Evolutionary conservation across 2,888 invertebrate genomes (phyloP).

Genomic region (Drosophila cracens): DNA sequence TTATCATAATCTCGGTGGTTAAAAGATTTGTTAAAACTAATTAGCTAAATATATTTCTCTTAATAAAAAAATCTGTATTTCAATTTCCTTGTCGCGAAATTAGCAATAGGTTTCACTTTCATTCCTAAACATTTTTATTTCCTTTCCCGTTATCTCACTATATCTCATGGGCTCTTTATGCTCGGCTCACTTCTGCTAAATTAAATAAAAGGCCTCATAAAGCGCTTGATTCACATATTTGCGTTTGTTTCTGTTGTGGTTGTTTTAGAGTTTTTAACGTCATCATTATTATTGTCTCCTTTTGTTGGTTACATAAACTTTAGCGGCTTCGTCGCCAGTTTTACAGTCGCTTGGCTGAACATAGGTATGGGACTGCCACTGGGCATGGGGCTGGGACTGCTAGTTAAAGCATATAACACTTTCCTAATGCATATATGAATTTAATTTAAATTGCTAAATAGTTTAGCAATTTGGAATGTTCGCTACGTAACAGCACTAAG

Average conservation of each 20-base stretch:
- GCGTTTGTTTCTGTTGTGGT: not conserved
- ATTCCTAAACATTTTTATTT: slow-evolving; percentile 49
- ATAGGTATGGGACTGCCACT: slow-evolving; percentile 20
- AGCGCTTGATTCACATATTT: slow-evolving; percentile 38
- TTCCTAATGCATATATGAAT: slow-evolving; percentile 49
- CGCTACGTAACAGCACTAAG: slow-evolving; percentile 11
- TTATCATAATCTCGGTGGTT: not conserved
- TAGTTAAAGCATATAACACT: slow-evolving; percentile 32
- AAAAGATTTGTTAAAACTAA: not conserved
- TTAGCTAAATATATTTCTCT: not conserved
- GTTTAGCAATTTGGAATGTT: slow-evolving; percentile 4
- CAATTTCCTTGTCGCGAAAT: slow-evolving; percentile 1
- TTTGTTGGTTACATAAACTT: slow-evolving; percentile 53
- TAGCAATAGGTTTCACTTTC: slow-evolving; percentile 41
- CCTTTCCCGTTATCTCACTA: slow-evolving; percentile 41
- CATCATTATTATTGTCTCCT: slow-evolving; percentile 37
- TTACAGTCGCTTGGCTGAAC: slow-evolving; percentile 55
- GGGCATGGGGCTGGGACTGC: slow-evolving; percentile 11
- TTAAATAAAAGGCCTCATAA: slow-evolving; percentile 65
- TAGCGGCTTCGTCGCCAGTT: slow-evolving; percentile 38
- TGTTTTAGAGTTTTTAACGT: slow-evolving; percentile 6
- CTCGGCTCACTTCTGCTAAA: slow-evolving; percentile 51
- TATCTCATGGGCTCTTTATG: slow-evolving; percentile 38
- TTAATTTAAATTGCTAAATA: slow-evolving; percentile 30
- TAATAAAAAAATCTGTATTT: slow-evolving; percentile 3